Conservation (phyloP, 2,113 vertebrate species). For the Oreocharis arfaki region DNA sequence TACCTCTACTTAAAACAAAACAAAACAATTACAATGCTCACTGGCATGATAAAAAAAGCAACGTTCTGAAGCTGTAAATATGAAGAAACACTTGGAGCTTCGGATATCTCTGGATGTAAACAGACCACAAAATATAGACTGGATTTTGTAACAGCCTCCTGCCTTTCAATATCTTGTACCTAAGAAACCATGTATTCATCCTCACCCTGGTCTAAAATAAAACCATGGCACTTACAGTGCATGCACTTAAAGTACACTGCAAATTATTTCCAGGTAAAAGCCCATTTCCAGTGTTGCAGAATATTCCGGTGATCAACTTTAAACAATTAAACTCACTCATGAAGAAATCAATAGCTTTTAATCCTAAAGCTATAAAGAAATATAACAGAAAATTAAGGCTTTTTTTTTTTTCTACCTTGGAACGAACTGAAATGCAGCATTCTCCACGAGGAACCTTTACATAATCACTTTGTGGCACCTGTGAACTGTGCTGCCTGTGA, state of each 20-base stretch:
- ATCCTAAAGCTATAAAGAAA: neutral
- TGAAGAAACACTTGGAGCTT: neutral
- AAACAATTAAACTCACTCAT: neutral
- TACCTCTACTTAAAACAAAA: conserved; percentile 37
- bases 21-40: conserved; percentile 12
- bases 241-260: neutral
- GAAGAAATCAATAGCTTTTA: neutral
- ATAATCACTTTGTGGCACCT: neutral
- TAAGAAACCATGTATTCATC: neutral
- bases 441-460: neutral
- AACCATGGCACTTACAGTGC: neutral
- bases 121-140: conserved; percentile 7
- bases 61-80: conserved; percentile 18
- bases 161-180: neutral
- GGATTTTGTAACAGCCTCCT: neutral
- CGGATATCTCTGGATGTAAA: conserved; percentile 10
- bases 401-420: neutral
- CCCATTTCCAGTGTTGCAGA: neutral
- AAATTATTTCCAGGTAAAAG: neutral
- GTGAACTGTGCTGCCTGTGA: neutral
- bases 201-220: neutral
- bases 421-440: neutral
- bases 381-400: neutral
- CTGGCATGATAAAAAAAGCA: conserved; percentile 11
- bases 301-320: neutral